Evolutionary conservation across 1,140 invertebrate species (phyloP).

Genomic region (Berghia stephanieae): DNA sequence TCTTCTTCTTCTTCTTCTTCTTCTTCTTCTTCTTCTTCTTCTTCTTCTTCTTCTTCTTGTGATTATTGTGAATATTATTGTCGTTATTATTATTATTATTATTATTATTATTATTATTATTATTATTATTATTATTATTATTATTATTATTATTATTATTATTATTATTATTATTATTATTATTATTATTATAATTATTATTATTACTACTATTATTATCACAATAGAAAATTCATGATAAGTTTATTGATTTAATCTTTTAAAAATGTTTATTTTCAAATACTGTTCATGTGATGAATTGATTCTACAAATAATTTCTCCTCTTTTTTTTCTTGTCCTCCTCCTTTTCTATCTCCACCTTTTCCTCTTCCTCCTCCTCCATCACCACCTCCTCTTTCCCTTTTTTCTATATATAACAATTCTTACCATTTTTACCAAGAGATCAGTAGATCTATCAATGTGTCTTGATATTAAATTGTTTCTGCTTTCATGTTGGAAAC

Average conservation of each 20-base stretch:
- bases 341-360: not conserved
- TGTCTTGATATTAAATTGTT: too few relatives aligned
- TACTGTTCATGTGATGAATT: too few relatives aligned
- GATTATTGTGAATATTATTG: not conserved
- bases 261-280: too few relatives aligned
- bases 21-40: not conserved
- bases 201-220: constrained; percentile 10
- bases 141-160: not conserved
- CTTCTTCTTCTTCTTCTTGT: not conserved
- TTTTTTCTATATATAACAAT: too few relatives aligned
- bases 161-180: constrained; percentile 1
- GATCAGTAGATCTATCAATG: too few relatives aligned
- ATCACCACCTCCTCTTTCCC: constrained; percentile 24
- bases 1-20: not conserved
- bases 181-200: constrained; percentile 11
- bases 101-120: constrained; percentile 11
- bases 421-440: too few relatives aligned
- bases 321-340: not conserved
- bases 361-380: not conserved
- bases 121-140: not conserved
- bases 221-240: too few relatives aligned
- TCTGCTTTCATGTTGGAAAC: too few relatives aligned
- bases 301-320: too few relatives aligned
- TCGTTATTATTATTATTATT: not conserved
- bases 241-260: too few relatives aligned